These are phyloP conservation scores for Micromussa lordhowensis DNA, from an alignment of 92 coral and sea anemone species.

Conservation along the genomic window DNA sequence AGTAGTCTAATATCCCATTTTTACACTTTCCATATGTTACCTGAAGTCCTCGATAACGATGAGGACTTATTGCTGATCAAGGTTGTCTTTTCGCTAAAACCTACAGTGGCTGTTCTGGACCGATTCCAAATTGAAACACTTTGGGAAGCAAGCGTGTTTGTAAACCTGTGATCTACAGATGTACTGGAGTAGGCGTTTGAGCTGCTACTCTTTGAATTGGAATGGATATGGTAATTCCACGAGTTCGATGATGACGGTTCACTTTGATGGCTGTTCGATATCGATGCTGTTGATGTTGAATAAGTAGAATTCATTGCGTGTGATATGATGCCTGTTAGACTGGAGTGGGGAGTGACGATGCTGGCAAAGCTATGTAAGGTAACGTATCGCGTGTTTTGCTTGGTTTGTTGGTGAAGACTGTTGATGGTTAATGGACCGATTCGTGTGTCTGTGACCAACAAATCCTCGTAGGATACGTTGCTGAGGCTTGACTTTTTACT, in stretches of 20 bases:
- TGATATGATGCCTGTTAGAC: background rate
- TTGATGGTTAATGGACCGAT: background rate
- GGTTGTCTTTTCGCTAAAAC: background rate
- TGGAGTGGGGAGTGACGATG: background rate
- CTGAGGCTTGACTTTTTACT: too few species aligned
- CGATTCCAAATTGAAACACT: background rate
- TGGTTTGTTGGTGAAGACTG: background rate
- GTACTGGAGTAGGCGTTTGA: background rate
- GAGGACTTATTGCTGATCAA: background rate
- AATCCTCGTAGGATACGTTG: background rate
- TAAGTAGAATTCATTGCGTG: background rate
- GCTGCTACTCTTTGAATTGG: background rate
- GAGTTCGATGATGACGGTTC: background rate
- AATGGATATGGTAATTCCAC: background rate
- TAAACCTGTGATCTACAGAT: background rate
- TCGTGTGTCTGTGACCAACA: background rate
- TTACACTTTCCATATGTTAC: background rate
- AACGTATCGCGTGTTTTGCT: background rate
- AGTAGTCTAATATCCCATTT: too few species aligned
- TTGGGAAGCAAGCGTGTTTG: background rate
- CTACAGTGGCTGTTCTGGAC: background rate
- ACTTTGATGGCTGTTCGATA: background rate
- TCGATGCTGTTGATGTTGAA: background rate
- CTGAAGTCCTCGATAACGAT: constrained; percentile 1
- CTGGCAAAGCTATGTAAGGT: background rate